Conservation (phyloP, 2,797 vertebrate genomes). For the Crotalus adamanteus region DNA sequence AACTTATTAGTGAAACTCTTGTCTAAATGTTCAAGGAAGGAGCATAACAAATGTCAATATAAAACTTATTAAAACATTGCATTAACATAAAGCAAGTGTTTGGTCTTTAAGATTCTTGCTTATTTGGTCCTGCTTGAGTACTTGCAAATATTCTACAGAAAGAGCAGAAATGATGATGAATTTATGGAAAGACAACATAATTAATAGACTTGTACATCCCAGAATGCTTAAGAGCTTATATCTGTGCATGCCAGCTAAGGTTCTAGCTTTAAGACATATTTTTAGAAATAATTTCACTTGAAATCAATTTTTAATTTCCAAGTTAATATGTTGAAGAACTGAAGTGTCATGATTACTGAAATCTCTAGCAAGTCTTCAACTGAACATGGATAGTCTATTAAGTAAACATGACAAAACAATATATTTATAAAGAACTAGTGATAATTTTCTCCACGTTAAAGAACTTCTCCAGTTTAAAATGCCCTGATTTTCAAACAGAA, state of each 20-base stretch:
- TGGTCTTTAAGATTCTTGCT: not conserved
- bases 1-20: not conserved
- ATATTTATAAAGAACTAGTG: not conserved
- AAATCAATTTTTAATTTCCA: conserved; percentile 8
- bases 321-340: not conserved
- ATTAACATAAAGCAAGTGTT: not conserved
- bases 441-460: not conserved
- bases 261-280: not conserved
- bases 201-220: not conserved
- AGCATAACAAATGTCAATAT: not conserved
- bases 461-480: not conserved
- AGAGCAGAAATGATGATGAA: not conserved
- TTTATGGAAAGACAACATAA: not conserved
- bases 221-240: not conserved
- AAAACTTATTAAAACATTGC: not conserved
- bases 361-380: not conserved
- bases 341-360: not conserved
- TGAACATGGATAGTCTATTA: not conserved
- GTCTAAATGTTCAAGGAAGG: not conserved
- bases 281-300: not conserved
- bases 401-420: not conserved
- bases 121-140: not conserved
- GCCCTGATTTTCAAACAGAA: not conserved
- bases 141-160: not conserved
- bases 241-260: not conserved